Evolutionary conservation across 2,888 invertebrate species (phyloP).

Genomic region (Abscondita cerata): DNA sequence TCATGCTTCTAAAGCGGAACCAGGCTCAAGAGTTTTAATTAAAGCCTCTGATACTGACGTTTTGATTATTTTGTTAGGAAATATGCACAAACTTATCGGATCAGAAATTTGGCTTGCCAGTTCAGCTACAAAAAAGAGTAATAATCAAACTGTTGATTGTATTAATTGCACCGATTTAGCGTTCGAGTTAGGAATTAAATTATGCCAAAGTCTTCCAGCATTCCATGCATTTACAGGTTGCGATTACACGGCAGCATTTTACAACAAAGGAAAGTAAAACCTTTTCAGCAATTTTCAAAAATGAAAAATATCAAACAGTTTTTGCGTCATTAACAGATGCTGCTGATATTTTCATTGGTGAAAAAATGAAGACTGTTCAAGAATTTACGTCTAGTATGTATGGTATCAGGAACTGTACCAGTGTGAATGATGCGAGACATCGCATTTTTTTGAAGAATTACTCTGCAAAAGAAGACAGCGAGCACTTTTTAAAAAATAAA

Average conservation of each 20-base stretch:
- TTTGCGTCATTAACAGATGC: slow-evolving; percentile 48
- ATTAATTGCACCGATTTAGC: slow-evolving; percentile 42
- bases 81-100: slow-evolving; percentile 43
- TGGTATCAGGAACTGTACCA: slow-evolving; percentile 44
- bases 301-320: slow-evolving; percentile 43
- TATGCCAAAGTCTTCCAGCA: slow-evolving; percentile 39
- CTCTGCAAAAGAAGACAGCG: slow-evolving; percentile 42
- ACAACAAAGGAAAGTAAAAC: slow-evolving; percentile 46
- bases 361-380: slow-evolving; percentile 49
- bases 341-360: slow-evolving; percentile 41
- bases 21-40: too few species aligned
- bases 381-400: slow-evolving; percentile 47
- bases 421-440: slow-evolving; percentile 34
- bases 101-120: slow-evolving; percentile 40
- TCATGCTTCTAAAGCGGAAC: too few species aligned
- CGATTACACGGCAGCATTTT: slow-evolving; percentile 40
- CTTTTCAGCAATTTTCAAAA: slow-evolving; percentile 44
- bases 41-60: too few species aligned
- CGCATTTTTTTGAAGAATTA: slow-evolving; percentile 46
- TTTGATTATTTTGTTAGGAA: slow-evolving; percentile 42
- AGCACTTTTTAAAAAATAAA: slow-evolving; percentile 46
- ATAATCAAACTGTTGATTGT: too few species aligned
- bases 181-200: slow-evolving; percentile 36
- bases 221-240: slow-evolving; percentile 37
- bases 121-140: too few species aligned